Base-by-base conservation (phyloP, 2,888 invertebrate species). In the Plagodis dolabraria region DNA sequence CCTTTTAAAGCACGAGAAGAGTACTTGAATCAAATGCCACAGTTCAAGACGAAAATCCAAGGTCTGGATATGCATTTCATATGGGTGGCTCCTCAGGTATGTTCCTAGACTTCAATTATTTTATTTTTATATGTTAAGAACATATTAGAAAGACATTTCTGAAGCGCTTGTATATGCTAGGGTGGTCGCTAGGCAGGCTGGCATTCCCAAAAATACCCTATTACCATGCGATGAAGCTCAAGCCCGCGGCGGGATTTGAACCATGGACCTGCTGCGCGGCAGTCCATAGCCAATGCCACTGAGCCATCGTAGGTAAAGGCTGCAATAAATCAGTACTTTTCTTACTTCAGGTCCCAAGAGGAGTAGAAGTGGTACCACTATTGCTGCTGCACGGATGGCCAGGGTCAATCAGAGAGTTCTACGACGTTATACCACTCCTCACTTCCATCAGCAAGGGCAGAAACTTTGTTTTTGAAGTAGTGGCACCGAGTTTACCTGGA, bases 301-400 rank as follows among this genome's bases (percentile, higher is more conserved):
- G n/a, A n/a, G n/a, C n/a, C n/a, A n/a, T n/a, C n/a, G n/a, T n/a
- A n/a, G n/a, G n/a, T n/a, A n/a, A n/a, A 2, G 4, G 22, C 22
- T 22, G 22, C 22, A 49, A 2, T 35, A 36, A 12, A 11, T 12
- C 8, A 22, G 6, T 33, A n/a, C 33, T 9, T 5, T 40, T 43
- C 10, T 33, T 44, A 22, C 22, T 22, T 8, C 38, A 71, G 69
- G 69, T 47, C 0, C 54, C 53, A 9, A 33, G 11, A 0, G 57
- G 56, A n/a, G 40, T 64, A 6, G 63, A 64, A 53, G 54, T 69
- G 36, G 57, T 71, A 0, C 72, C 74, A 6, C 38, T 97, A 6
- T 74, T 96, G 22, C 62, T 96, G 35, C 82, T 95, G 0, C 96
- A 97, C 74, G 96, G 96, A 11, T 97, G 96, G 96, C 96, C 96